Base-by-base conservation (phyloP, 2,888 invertebrate species). In the Pyralis farinalis region DNA sequence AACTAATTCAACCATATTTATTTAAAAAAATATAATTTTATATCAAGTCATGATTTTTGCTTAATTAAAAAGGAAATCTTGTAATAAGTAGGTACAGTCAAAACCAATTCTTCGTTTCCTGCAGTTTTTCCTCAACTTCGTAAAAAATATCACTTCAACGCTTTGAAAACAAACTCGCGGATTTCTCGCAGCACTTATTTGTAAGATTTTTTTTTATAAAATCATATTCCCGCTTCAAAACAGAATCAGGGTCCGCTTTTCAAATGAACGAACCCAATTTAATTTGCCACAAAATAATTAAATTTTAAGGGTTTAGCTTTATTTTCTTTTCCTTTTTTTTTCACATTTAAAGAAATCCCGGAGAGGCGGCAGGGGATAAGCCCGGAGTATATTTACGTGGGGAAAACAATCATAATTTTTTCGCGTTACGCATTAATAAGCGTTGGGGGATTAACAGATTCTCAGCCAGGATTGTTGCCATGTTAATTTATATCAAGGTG, bases 261-360 rank as follows among this genome's bases (percentile, higher is more conserved):
- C 29, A 37, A 42, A 45, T 37, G 38, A 37, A 31, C 34, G 40
- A 28, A 44, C 38, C 37, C 43, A 46, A 49, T 49, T 42, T 34
- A 42, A 49, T 49, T 46, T 49, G 36, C 44, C 40, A 32, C 34
- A 36, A 46, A 44, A 37, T 49, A 49, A 49, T 49, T 49, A 42
- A 42, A 46, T 49, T 49, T 44, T 40, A 40, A 44, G 41, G 38
- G 33, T 12, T 29, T 42, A 34, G 34, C 46, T 42, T 27, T 38
- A 42, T 44, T 49, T 42, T 22, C 28, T 32, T 41, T 34, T 33
- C 42, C 42, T 11, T 27, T 31, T 12, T n/a, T 21, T 31, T 16
- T 36, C 10, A 44, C 46, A 43, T 42, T 44, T 45, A 36, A 46
- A 44, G 42, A 44, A 47, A 31, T 9, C 16, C 32, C 22, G 34